phyloP scores from a whole-genome alignment of 2,888 invertebrate genomes.

The Barypeithes pellucidus region DNA sequence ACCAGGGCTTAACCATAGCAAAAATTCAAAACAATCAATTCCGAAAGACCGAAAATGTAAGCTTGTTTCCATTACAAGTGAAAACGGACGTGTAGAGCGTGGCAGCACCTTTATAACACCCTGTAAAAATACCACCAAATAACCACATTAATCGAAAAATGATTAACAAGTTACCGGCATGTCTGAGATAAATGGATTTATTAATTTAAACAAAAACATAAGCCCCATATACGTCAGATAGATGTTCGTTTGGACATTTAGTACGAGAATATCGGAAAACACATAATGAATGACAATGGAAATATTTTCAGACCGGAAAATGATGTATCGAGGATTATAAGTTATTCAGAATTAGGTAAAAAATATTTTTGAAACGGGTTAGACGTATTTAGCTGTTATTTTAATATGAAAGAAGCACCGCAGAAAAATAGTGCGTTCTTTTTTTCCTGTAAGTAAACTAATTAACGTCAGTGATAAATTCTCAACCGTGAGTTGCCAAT shows the following conservation, averaged over 20 bases:
- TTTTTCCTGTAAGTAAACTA: too few species aligned
- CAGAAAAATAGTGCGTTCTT: too few species aligned
- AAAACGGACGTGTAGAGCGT: too few species aligned
- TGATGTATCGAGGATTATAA: conserved; percentile 3
- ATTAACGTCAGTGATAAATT: too few species aligned
- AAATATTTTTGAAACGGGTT: neutral
- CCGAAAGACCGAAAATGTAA: too few species aligned
- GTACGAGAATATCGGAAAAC: conserved; percentile 28
- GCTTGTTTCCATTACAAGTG: too few species aligned
- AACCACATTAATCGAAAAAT: conserved; percentile 1
- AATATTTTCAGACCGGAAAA: neutral
- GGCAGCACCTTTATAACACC: too few species aligned
- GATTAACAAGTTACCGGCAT: neutral
- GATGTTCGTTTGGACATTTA: conserved; percentile 29
- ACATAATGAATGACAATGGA: conserved; percentile 17
- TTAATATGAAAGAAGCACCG: too few species aligned
- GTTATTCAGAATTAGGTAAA: neutral
- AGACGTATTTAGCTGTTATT: neutral
- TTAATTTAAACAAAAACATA: conserved; percentile 6
- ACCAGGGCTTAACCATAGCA: too few species aligned
- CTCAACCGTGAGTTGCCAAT: too few species aligned
- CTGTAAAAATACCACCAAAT: too few species aligned
- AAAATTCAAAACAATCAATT: too few species aligned
- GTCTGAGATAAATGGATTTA: neutral
- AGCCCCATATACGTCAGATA: conserved; percentile 7